Evolutionary conservation across 2,113 vertebrate species (phyloP), one percentile per base, ranked within the genome.

Genomic region (Phyllopteryx taeniolatus): DNA sequence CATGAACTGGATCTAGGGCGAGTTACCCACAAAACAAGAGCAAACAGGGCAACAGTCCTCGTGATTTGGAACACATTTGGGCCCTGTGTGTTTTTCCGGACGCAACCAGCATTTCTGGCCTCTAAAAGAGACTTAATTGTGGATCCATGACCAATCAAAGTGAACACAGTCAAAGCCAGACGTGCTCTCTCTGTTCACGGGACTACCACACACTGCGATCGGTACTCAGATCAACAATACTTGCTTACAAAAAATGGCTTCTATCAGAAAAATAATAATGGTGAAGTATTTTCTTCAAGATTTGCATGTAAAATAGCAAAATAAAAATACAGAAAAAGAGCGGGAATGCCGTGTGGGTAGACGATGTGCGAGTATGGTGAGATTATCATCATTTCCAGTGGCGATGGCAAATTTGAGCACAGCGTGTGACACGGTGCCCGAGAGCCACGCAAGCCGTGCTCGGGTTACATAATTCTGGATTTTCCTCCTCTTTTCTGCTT

Each of bases 51-150:
- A 20, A 17, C 2, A 19, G 43, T 72, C 76, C 66, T 49, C 1
- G 27, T 61, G 43, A 72, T 73, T 68, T 73, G 71, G 75, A 81
- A 61, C 54, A 79, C 62, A 43, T 62, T 70, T 54, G 76, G 77
- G 70, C 71, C 79, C 71, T 20, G 2, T 75, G 73, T 71, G 77
- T 71, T 82, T 71, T 47, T 72, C 66, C 42, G 19, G 77, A 76
- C 31, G 44, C 49, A 79, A 64, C 31, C 9, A 74, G 72, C 69
- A 62, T 65, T 83, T 79, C 39, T 54, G 44, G 57, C 62, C 57
- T 8, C 81, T 89, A 88, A 91, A 68, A 90, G 82, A 91, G 89
- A 84, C 89, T 84, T 90, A 84, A 90, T 84, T 83, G 86, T 71
- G 74, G 63, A 19, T 75, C 86, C 86, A 19, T 90, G 90, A 90